A percentile compares a stretch with the other conserved stretches of the same genome.
These are phyloP conservation scores for Microtus richardsoni DNA, from an alignment of 2,113 vertebrate genomes.

Conservation along the genomic window DNA sequence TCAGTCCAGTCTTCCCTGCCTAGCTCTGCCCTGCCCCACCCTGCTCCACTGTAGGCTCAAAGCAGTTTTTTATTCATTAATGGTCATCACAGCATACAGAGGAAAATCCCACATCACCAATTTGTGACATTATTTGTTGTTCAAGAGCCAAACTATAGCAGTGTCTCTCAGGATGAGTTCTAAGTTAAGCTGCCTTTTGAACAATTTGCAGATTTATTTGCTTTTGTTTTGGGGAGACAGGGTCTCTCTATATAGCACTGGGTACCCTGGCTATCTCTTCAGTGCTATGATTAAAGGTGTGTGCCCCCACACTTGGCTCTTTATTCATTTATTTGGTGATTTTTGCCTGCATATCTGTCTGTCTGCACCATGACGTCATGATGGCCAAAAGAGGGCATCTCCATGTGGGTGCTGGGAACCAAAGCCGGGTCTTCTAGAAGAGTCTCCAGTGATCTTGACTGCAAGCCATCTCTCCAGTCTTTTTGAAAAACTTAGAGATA, in stretches of 20 bases:
- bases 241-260: background rate
- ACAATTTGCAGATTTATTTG: background rate
- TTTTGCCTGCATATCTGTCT: background rate
- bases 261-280: background rate
- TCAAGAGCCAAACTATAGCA: background rate
- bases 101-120: too few relatives aligned
- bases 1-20: too few relatives aligned
- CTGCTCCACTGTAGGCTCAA: too few relatives aligned
- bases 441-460: background rate
- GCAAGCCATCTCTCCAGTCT: background rate
- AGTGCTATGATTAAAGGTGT: background rate
- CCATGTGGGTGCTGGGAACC: background rate
- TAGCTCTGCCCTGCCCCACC: too few relatives aligned
- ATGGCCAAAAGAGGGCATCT: background rate
- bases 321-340: background rate
- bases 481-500: background rate
- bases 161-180: background rate
- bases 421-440: background rate
- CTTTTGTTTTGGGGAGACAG: background rate
- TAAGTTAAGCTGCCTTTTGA: background rate
- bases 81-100: too few relatives aligned
- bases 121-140: background rate
- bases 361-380: background rate
- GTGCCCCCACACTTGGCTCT: background rate
- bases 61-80: too few relatives aligned